Evolutionary conservation across 2,888 invertebrate genomes (phyloP), one percentile per base, ranked within the genome.

Genomic region (Eledona agricola): DNA sequence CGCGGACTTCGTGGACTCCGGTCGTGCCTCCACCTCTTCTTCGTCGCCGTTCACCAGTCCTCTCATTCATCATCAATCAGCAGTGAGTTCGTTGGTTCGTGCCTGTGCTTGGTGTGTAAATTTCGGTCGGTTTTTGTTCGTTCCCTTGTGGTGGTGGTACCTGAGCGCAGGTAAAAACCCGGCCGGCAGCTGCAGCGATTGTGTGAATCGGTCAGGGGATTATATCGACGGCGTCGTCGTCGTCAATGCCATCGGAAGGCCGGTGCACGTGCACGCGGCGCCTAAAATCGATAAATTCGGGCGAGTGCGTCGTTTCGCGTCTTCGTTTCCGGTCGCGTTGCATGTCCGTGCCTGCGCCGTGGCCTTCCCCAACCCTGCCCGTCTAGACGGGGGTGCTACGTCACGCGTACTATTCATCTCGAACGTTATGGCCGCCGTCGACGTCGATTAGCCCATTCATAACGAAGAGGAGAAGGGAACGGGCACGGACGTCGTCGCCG

Each of bases 311-410:
- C 37, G 37, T 55, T 52, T 49, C 46, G 45, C 52, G 53, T 57
- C 57, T 49, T 57, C 46, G 47, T 55, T 60, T 61, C 61, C 60
- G 56, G 61, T 56, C 34, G 47, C 31, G 63, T 61, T 67, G 68
- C 68, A 66, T 66, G 65, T 67, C 66, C 66, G 67, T 66, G 63
- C 64, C 57, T 66, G 66, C 64, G 66, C 50, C 59, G 58, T 60
- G 62, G 60, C 66, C 67, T 64, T 56, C 67, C 64, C 60, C 60
- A 62, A 65, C 65, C 66, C 65, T 58, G 52, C 38, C 57, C 51
- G 62, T 65, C 65, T 63, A 64, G 65, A 65, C 62, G 51, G 59
- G 58, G 59, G 60, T 61, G 63, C 62, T 64, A 65, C 66, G 66
- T 66, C 66, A 66, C 59, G 56, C 46, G 53, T 60, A 62, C 60